Evolutionary conservation across 2,888 invertebrate species (phyloP), one percentile per base, ranked within the genome.

Genomic region (Lacanobia oleracea): DNA sequence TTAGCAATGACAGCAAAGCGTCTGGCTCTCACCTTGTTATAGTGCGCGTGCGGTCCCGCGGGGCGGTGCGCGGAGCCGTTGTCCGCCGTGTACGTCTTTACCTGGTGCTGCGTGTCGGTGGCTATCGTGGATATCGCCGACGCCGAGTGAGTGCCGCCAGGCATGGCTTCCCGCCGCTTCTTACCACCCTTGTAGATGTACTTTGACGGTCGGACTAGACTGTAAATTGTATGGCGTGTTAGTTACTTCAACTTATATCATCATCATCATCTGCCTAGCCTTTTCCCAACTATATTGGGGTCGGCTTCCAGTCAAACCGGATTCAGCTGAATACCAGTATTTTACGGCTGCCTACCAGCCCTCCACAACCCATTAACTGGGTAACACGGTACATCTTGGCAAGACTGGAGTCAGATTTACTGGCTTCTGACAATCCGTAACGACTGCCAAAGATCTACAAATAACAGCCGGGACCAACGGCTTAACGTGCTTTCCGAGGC

Each of bases 41-140:
- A 98, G 96, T 98, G 98, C 96, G 98, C 98, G 93, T 97, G 97
- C 94, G 98, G 97, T 93, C 98, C 98, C 96, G 89, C 94, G 96
- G 97, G 97, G 89, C 97, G 97, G 93, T 97, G 97, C 92, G 97
- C 97, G 97, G 97, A 97, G 94, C 98, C 98, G 96, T 98, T 98
- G 96, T 97, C 97, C 95, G 97, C 98, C 97, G 98, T 98, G 97
- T 99, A 99, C 94, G 98, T 98, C 97, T 98, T 98, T 96, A 99
- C 98, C 97, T 98, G 98, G 96, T 98, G 98, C 96, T 97, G 98
- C 94, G 97, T 97, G 94, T 97, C 96, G 84, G 96, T 96, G 86
- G 97, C 94, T 88, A 97, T 95, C 85, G 97, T 96, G 68, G 96
- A 94, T 72, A 96, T 96, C 50, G 95, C 96, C 43, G 96, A 93